Evolutionary conservation across 1,140 invertebrate genomes (phyloP), one percentile per base, ranked within the genome.

Genomic region (Drosophila erecta): DNA sequence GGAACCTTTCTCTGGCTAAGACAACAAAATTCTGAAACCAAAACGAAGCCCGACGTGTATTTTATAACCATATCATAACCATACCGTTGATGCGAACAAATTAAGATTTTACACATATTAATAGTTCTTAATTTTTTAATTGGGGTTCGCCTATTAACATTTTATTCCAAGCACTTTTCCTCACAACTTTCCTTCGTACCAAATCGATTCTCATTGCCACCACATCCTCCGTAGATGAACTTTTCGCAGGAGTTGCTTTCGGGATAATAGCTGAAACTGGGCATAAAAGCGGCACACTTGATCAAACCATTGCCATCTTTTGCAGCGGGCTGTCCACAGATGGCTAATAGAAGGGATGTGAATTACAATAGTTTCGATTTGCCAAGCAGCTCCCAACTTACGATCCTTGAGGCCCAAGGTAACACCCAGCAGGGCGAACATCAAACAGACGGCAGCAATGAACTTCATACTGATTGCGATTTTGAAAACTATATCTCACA

Each of bases 181-280:
- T 90, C 85, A 22, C 84, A 89, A 0, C 7, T 4, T 4, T 43
- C 37, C 30, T 65, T 14, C 2, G 17, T 3, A 0, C 0, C 8
- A 92, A 98, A 99, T 71, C 95, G 95, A 92, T 98, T 98, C 30
- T 94, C 94, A 90, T 99, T 99, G 43, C 98, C 98, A 46, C 97
- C 94, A 91, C 97, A 98, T 1, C 96, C 96, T 8, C 96, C 95
- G 79, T 95, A 97, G 15, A 95, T 92, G 76, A 97, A 97, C 64
- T 95, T 94, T 1, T 94, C 93, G 81, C 96, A 97, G 14, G 95
- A 94, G 81, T 96, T 95, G 14, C 94, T 93, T 1, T 94, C 93
- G 1, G 93, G 85, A 80, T 97, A 95, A 84, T 96, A 98, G 90
- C 96, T 97, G 96, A 96, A 98, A 12, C 94, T 95, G 6, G 95